A percentile compares a stretch with the other conserved stretches of the same genome.
Conservation (phyloP, 2,888 invertebrate genomes). For the Scaptomyza parva region DNA sequence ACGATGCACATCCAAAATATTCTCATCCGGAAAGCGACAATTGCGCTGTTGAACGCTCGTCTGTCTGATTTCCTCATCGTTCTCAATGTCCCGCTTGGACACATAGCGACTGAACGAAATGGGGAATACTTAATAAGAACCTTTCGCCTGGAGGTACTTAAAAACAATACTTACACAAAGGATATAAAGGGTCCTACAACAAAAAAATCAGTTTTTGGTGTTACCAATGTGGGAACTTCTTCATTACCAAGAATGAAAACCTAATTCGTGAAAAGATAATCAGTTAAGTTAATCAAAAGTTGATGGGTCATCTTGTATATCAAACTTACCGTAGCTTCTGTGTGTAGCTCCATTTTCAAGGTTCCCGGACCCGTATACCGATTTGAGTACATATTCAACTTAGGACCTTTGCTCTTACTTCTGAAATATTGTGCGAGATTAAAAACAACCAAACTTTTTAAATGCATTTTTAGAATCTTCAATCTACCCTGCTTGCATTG, state of each 20-base stretch:
- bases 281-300: background rate
- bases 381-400: slow-evolving; percentile 88
- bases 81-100: slow-evolving; percentile 88
- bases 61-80: slow-evolving; percentile 88
- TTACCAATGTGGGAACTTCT: slow-evolving; percentile 89
- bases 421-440: slow-evolving; percentile 10
- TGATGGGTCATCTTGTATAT: background rate
- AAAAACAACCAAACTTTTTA: background rate
- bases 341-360: slow-evolving; percentile 86
- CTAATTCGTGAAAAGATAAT: slow-evolving; percentile 77
- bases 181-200: slow-evolving; percentile 86
- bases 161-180: slow-evolving; percentile 63
- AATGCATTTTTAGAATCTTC: background rate
- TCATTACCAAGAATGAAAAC: slow-evolving; percentile 88
- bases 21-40: slow-evolving; percentile 90
- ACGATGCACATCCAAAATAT: slow-evolving; percentile 87
- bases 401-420: slow-evolving; percentile 82
- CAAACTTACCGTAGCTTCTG: slow-evolving; percentile 85
- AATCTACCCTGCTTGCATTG: slow-evolving; percentile 86
- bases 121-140: background rate
- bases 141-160: background rate
- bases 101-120: slow-evolving; percentile 85
- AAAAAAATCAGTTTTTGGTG: slow-evolving; percentile 87
- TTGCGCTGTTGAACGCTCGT: slow-evolving; percentile 88
- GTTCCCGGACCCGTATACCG: slow-evolving; percentile 88